Evolutionary conservation across 2,113 vertebrate genomes (phyloP).

Genomic region (Corynorhinus townsendii): DNA sequence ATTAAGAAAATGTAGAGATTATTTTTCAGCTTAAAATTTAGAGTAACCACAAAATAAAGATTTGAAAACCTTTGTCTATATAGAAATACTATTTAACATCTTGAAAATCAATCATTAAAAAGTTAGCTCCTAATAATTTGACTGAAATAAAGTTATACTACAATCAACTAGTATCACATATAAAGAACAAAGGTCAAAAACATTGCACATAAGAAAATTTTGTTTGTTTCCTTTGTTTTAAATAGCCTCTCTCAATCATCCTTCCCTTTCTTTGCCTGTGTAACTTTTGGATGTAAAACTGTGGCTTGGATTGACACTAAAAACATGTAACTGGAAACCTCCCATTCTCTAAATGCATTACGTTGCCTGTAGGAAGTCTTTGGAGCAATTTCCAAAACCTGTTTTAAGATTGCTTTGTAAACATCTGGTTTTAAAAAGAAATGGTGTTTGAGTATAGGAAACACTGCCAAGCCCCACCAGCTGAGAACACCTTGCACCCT

Average conservation of each 20-base stretch:
- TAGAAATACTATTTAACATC: neutral
- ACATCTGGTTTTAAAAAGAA: neutral
- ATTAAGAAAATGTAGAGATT: neutral
- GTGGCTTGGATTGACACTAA: neutral
- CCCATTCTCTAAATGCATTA: neutral
- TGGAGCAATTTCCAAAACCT: neutral
- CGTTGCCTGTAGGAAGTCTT: neutral
- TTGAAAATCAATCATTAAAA: neutral
- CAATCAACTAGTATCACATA: neutral
- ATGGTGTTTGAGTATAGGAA: neutral
- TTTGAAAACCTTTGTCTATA: neutral
- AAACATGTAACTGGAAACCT: accelerated
- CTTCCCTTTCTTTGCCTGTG: neutral
- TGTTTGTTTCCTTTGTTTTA: neutral
- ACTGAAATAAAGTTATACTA: neutral
- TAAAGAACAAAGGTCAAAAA: neutral
- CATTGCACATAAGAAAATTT: accelerated
- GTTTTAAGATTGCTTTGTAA: neutral
- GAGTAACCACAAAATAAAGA: neutral
- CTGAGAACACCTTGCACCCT: neutral
- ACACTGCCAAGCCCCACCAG: neutral
- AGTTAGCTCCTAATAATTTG: neutral
- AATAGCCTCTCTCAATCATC: accelerated
- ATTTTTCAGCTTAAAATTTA: neutral
- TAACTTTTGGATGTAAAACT: neutral